A percentile compares a stretch with the other conserved stretches of the same genome.
Conservation (phyloP, 2,797 vertebrate species). For the Glossophaga mutica region DNA sequence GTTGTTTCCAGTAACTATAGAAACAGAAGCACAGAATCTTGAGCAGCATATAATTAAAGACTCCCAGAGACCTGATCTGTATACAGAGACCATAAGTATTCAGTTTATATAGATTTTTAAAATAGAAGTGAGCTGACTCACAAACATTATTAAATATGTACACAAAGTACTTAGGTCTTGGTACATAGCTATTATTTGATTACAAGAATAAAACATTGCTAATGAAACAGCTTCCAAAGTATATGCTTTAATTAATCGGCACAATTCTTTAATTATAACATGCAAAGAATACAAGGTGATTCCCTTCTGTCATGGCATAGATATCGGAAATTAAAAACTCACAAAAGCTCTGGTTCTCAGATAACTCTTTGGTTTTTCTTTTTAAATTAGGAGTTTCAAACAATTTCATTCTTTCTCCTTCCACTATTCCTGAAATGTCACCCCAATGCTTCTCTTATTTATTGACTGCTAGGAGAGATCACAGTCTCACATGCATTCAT, state of each 20-base stretch:
- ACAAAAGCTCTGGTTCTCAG: background rate
- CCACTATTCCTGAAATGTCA: background rate
- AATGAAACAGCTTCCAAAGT: slow-evolving; percentile 45
- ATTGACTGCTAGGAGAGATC: background rate
- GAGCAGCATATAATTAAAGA: slow-evolving; percentile 61
- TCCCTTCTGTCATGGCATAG: background rate
- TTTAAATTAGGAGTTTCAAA: background rate
- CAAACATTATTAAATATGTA: slow-evolving; percentile 44
- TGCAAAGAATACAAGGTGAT: background rate
- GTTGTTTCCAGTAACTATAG: slow-evolving; percentile 44
- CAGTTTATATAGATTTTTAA: slow-evolving; percentile 24
- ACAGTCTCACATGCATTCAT: background rate
- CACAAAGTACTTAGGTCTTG: slow-evolving; percentile 27
- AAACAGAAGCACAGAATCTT: slow-evolving; percentile 52
- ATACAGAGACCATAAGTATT: slow-evolving; percentile 18
- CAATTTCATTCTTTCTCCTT: background rate
- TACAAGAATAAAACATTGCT: slow-evolving; percentile 50
- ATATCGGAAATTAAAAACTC: slow-evolving; percentile 36
- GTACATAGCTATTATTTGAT: slow-evolving; percentile 48
- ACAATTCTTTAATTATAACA: slow-evolving; percentile 18
- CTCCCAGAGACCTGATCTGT: slow-evolving; percentile 37
- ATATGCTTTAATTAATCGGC: slow-evolving; percentile 24
- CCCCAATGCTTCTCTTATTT: background rate
- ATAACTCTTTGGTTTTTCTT: background rate
- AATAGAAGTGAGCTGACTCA: slow-evolving; percentile 47